phyloP scores from a whole-genome alignment of 2,113 vertebrate genomes.

The Gracilinanus agilis region DNA sequence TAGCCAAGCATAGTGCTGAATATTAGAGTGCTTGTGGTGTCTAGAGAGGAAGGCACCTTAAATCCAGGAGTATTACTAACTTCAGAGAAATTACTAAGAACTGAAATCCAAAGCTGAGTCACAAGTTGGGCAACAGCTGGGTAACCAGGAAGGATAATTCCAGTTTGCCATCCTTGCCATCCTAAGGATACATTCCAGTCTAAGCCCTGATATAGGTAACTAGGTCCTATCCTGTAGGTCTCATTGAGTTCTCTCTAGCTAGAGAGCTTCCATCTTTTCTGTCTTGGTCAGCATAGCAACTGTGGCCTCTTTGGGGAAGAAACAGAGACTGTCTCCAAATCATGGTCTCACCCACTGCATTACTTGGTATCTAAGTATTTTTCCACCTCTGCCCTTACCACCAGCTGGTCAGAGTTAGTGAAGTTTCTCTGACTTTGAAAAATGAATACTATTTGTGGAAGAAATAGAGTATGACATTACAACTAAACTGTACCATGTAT shows the following conservation, averaged over 20 bases:
- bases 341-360: neutral
- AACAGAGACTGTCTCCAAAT: neutral
- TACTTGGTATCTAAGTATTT: neutral
- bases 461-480: neutral
- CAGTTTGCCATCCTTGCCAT: neutral
- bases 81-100: neutral
- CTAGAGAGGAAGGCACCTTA: neutral
- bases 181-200: neutral
- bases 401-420: neutral
- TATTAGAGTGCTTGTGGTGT: neutral
- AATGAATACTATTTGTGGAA: neutral
- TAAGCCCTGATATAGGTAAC: neutral
- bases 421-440: neutral
- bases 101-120: neutral
- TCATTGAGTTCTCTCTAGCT: neutral
- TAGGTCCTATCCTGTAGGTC: neutral
- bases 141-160: neutral
- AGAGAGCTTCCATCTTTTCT: neutral
- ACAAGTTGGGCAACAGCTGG: neutral
- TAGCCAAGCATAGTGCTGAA: neutral
- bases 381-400: neutral
- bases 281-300: neutral
- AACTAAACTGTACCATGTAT: neutral
- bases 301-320: neutral
- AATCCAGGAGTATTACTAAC: neutral